Percentiles rank a stretch among this genome's conserved stretches.
Evolutionary conservation across 2,797 vertebrate genomes (phyloP).

Genomic region (Pteropus rufus): DNA sequence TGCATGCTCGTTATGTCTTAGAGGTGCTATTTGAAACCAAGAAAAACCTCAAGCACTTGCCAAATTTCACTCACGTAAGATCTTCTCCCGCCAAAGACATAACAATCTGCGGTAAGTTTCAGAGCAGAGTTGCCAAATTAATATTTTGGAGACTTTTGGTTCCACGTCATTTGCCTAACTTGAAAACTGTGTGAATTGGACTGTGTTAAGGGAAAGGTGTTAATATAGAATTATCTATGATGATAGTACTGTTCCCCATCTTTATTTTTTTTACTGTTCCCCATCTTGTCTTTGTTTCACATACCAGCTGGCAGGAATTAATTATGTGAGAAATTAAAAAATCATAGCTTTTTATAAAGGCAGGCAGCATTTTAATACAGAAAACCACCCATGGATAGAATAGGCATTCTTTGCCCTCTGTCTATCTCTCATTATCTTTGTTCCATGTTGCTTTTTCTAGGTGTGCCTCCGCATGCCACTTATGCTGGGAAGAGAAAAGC

Average conservation of each 20-base stretch:
- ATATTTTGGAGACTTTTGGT: slow-evolving; percentile 61
- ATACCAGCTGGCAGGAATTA: slow-evolving; percentile 78
- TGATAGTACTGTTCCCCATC: slow-evolving; percentile 72
- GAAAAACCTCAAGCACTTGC: slow-evolving; percentile 92
- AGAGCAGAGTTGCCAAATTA: slow-evolving; percentile 53
- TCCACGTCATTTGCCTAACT: slow-evolving; percentile 52
- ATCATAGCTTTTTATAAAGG: slow-evolving; percentile 71
- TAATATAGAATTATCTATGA: slow-evolving; percentile 72
- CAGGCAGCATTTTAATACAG: slow-evolving; percentile 74
- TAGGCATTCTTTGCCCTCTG: slow-evolving; percentile 62
- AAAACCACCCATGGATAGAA: slow-evolving; percentile 73
- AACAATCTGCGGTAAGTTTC: slow-evolving; percentile 92
- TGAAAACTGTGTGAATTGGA: slow-evolving; percentile 50
- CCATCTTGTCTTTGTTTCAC: slow-evolving; percentile 76
- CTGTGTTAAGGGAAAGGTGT: slow-evolving; percentile 62
- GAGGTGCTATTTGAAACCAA: slow-evolving; percentile 93
- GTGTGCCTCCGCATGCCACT: slow-evolving; percentile 25
- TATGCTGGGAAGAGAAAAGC: slow-evolving; percentile 40
- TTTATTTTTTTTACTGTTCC: slow-evolving; percentile 74
- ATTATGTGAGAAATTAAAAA: slow-evolving; percentile 79
- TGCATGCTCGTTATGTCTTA: slow-evolving; percentile 93
- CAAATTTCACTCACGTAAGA: slow-evolving; percentile 90
- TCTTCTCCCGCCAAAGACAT: slow-evolving; percentile 92
- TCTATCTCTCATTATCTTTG: slow-evolving; percentile 58
- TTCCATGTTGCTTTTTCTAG: slow-evolving; percentile 48